Conservation (phyloP, 2,113 vertebrate species). For the Parus major region DNA sequence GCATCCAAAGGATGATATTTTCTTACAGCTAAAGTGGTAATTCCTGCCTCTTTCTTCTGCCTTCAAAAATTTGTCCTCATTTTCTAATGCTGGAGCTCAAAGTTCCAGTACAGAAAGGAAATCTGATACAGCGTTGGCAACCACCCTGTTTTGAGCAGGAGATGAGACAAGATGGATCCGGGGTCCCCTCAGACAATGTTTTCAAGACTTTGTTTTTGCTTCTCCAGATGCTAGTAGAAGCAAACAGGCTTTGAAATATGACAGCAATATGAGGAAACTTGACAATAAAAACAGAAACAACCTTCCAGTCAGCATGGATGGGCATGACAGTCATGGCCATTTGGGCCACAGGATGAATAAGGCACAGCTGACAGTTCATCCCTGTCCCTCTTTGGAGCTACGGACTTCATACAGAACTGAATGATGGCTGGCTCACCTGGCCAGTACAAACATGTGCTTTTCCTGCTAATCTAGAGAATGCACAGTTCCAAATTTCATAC, state of each 20-base stretch:
- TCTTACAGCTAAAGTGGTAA: not conserved
- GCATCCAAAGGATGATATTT: not conserved
- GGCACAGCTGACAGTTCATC: not conserved
- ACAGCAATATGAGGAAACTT: not conserved
- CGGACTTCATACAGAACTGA: not conserved
- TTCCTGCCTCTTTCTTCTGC: not conserved
- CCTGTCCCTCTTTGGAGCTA: not conserved
- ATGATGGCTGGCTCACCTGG: not conserved
- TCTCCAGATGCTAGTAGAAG: not conserved
- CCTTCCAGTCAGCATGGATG: not conserved
- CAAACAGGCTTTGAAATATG: not conserved
- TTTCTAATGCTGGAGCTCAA: not conserved
- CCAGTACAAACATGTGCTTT: not conserved
- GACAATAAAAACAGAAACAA: not conserved
- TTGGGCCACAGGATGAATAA: not conserved
- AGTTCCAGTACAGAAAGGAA: not conserved
- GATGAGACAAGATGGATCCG: not conserved
- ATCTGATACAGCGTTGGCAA: not conserved
- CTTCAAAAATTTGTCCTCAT: not conserved
- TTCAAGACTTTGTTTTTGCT: not conserved
- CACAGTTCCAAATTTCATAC: not conserved
- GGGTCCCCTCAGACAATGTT: not conserved
- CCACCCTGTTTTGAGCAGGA: not conserved
- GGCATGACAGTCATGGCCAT: not conserved
- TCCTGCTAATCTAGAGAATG: not conserved